Evolutionary conservation across 2,797 vertebrate species (phyloP).

Genomic region (Acanthurus lineatus): DNA sequence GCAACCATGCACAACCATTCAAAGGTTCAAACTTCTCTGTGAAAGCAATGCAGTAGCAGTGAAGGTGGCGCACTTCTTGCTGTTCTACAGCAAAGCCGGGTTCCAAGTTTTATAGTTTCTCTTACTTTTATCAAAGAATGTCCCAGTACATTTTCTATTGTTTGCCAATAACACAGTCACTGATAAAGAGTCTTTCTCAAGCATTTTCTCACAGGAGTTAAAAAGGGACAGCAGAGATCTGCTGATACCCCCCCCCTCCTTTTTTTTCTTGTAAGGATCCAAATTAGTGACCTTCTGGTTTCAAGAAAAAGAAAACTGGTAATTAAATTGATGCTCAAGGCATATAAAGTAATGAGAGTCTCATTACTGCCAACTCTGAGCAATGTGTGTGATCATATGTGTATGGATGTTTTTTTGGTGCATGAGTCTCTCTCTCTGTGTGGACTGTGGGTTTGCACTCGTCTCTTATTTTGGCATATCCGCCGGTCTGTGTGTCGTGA

Average conservation of each 20-base stretch:
- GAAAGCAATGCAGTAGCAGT: too few relatives aligned
- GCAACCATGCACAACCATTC: too few relatives aligned
- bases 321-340: constrained; percentile 56
- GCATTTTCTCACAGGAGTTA: neutral
- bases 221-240: constrained; percentile 1
- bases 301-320: constrained; percentile 56
- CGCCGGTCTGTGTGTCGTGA: constrained; percentile 8
- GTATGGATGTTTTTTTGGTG: neutral
- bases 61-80: neutral
- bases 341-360: constrained; percentile 35
- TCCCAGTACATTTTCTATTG: neutral
- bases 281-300: constrained; percentile 50
- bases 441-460: neutral
- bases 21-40: too few relatives aligned
- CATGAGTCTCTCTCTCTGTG: neutral
- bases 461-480: constrained; percentile 27
- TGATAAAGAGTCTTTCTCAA: neutral
- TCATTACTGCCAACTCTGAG: constrained; percentile 53
- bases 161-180: neutral
- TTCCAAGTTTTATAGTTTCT: neutral
- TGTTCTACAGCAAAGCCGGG: neutral
- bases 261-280: constrained; percentile 34
- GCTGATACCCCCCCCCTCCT: constrained; percentile 23
- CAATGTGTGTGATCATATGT: neutral
- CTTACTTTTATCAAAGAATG: neutral